Evolutionary conservation across 2,797 vertebrate species (phyloP).

Genomic region (Eulemur rubriventer): DNA sequence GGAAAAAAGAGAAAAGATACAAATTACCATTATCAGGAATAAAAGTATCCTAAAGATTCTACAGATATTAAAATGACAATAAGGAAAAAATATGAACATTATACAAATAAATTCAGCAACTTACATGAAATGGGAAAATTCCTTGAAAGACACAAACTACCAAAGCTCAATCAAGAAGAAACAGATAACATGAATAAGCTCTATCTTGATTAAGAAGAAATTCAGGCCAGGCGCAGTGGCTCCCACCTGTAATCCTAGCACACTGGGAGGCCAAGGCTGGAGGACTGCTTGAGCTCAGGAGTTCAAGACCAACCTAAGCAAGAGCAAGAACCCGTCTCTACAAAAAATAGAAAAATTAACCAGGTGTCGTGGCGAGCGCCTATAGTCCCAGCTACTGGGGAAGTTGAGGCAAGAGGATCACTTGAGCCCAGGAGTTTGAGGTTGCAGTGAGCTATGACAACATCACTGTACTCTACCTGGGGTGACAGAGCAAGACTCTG

Average conservation of each 20-base stretch:
- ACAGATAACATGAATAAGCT: not conserved
- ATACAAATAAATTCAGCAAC: not conserved
- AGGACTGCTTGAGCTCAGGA: too few relatives aligned
- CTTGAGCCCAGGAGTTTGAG: too few relatives aligned
- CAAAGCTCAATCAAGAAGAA: not conserved
- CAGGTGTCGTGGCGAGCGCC: accelerated
- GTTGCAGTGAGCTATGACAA: too few relatives aligned
- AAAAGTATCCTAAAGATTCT: not conserved
- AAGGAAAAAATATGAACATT: not conserved
- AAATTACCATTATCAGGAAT: not conserved
- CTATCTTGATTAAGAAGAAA: not conserved
- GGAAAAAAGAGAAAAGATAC: not conserved
- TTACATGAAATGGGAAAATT: not conserved
- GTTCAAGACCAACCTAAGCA: too few relatives aligned
- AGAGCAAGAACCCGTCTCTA: too few relatives aligned
- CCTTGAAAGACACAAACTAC: not conserved
- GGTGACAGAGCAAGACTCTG: too few relatives aligned
- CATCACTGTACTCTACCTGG: too few relatives aligned
- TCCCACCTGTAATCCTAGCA: too few relatives aligned
- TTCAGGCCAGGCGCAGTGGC: not conserved
- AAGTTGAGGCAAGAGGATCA: too few relatives aligned
- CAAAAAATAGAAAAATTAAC: too few relatives aligned
- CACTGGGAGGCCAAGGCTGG: too few relatives aligned
- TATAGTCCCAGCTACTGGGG: too few relatives aligned
- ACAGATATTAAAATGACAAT: not conserved